Evolutionary conservation across 1,140 invertebrate genomes (phyloP), one percentile per base, ranked within the genome.

Genomic region (Achatina immaculata): DNA sequence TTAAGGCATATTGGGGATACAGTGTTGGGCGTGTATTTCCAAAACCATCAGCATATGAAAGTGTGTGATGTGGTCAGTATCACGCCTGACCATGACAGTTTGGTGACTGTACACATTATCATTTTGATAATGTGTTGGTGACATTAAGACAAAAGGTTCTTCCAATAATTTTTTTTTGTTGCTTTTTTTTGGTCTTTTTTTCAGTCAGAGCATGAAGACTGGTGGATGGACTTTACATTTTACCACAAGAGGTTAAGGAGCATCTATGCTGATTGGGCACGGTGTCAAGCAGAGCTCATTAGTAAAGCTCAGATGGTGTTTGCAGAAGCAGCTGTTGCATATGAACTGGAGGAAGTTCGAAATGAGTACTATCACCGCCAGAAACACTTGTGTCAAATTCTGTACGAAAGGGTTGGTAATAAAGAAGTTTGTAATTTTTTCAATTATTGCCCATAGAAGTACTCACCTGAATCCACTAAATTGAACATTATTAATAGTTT

Each of bases 141-240:
- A n/a, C n/a, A n/a, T n/a, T n/a, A n/a, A n/a, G n/a, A n/a, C n/a
- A n/a, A n/a, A n/a, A n/a, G n/a, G n/a, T n/a, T n/a, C n/a, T n/a
- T n/a, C n/a, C n/a, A n/a, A n/a, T n/a, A n/a, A n/a, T n/a, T n/a
- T n/a, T n/a, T n/a, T n/a, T n/a, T n/a, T n/a, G n/a, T n/a, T n/a
- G n/a, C n/a, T n/a, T n/a, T n/a, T n/a, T n/a, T n/a, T n/a, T n/a
- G n/a, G n/a, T n/a, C n/a, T 75, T 81, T 34, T 81, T 65, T 74
- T 21, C 58, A 90, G 89, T 85, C 89, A 16, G 83, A 84, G 6
- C 90, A 90, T 85, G 89, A 90, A 71, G 84, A 88, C 40, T 90
- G 90, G 90, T 88, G 86, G 83, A 81, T 86, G 65, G 81, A 83
- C 19, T 88, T 86, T 81, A 88, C 87, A 51, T 88, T 88, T 82